Evolutionary conservation across 2,113 vertebrate genomes (phyloP).

Genomic region (Xyliphius kryptos): DNA sequence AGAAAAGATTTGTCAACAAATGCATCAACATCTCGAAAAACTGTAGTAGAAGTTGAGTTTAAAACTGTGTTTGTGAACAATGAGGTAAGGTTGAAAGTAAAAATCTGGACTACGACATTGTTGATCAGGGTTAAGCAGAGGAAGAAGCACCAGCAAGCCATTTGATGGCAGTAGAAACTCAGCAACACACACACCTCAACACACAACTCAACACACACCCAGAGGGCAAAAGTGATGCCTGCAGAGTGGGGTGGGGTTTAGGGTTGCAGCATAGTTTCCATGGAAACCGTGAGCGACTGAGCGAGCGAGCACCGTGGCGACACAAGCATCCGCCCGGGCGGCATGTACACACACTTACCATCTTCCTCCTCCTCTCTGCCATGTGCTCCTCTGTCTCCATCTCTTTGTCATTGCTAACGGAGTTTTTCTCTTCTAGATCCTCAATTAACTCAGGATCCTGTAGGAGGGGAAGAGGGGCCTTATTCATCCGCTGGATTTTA

Average conservation of each 20-base stretch:
- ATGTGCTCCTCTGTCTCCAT: constrained; percentile 99
- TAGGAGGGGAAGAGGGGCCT: constrained; percentile 68
- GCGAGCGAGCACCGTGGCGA: constrained; percentile 18
- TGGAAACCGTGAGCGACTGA: constrained; percentile 17
- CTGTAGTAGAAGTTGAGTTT: too few relatives aligned
- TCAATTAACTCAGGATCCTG: constrained; percentile 99
- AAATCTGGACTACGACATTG: too few relatives aligned
- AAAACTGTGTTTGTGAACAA: too few relatives aligned
- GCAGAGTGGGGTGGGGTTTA: constrained; percentile 31
- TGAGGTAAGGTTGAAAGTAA: too few relatives aligned
- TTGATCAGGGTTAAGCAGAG: too few relatives aligned
- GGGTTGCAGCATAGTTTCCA: constrained; percentile 26
- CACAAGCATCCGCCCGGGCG: not conserved
- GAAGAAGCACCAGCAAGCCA: too few relatives aligned
- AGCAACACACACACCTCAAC: constrained; percentile 39
- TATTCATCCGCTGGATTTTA: constrained; percentile 70
- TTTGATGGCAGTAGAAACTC: constrained; percentile 43
- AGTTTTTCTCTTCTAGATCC: constrained; percentile 98
- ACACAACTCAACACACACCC: constrained; percentile 40
- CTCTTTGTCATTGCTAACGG: constrained; percentile 99
- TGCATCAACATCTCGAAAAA: too few relatives aligned
- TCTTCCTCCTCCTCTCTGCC: constrained; percentile 98
- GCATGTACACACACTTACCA: constrained; percentile 90
- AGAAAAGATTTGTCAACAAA: too few relatives aligned
- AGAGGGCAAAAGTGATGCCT: constrained; percentile 38